phyloP scores from a whole-genome alignment of 1,140 invertebrate species.

The Manduca sexta region DNA sequence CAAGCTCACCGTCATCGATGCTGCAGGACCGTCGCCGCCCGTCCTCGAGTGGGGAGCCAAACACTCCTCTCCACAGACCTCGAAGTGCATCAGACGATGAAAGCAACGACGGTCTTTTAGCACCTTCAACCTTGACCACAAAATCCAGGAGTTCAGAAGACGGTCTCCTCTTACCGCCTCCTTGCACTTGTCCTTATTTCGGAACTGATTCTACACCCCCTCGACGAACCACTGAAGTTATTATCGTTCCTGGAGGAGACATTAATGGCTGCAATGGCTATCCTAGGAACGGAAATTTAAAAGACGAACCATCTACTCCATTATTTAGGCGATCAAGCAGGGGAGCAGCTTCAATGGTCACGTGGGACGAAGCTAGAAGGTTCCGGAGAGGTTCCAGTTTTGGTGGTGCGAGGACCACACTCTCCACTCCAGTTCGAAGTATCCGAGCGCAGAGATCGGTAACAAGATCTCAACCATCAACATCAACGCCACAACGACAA shows the following conservation, averaged over 20 bases:
- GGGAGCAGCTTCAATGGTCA: constrained; percentile 72
- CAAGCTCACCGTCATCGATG: constrained; percentile 62
- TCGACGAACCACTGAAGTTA: constrained; percentile 54
- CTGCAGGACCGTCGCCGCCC: constrained; percentile 50
- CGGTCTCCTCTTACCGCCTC: constrained; percentile 77
- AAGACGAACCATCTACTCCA: constrained; percentile 59
- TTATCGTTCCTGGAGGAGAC: constrained; percentile 58
- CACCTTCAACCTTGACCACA: constrained; percentile 47
- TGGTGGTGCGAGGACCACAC: constrained; percentile 73
- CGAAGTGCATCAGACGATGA: constrained; percentile 64
- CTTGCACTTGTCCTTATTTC: constrained; percentile 86
- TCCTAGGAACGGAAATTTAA: constrained; percentile 49
- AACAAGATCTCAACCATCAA: constrained; percentile 49
- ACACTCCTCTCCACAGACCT: constrained; percentile 45
- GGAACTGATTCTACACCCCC: constrained; percentile 75
- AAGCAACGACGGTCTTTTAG: constrained; percentile 54
- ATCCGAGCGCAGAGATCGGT: constrained; percentile 54
- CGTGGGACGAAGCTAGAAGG: constrained; percentile 75
- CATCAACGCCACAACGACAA: constrained; percentile 74
- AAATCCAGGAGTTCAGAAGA: constrained; percentile 64
- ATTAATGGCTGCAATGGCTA: constrained; percentile 60
- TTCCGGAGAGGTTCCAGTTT: constrained; percentile 75
- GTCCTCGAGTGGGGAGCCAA: constrained; percentile 46
- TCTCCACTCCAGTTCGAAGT: constrained; percentile 56
- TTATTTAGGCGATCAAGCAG: constrained; percentile 57